Percentiles rank a stretch among this genome's conserved stretches.
phyloP scores from a whole-genome alignment of 2,113 vertebrate genomes.

The Onychorhynchus coronatus region DNA sequence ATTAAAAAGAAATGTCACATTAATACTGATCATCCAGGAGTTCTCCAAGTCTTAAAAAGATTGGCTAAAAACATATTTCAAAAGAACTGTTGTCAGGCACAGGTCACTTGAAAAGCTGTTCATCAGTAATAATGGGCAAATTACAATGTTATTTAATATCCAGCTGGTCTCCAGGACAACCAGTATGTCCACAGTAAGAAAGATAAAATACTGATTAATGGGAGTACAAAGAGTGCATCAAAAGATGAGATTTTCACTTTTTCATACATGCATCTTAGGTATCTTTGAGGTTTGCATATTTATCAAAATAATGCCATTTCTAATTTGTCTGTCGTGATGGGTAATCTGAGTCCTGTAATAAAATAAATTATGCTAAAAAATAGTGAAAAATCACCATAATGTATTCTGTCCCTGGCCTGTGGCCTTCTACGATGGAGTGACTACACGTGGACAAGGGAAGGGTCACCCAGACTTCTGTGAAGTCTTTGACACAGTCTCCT shows the following conservation, averaged over 20 bases:
- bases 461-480: not conserved
- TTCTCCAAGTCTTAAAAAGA: not conserved
- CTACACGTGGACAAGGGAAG: not conserved
- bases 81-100: not conserved
- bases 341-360: not conserved
- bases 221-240: not conserved
- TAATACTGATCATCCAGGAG: not conserved
- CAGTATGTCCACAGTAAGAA: not conserved
- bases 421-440: not conserved
- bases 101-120: not conserved
- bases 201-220: not conserved
- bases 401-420: not conserved
- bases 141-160: not conserved
- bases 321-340: not conserved
- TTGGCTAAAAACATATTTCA: not conserved
- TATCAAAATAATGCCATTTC: not conserved
- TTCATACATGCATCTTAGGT: accelerated
- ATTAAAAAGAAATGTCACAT: not conserved
- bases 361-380: not conserved
- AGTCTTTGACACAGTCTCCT: not conserved
- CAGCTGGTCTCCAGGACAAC: not conserved
- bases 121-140: not conserved
- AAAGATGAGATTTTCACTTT: not conserved
- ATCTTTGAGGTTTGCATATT: not conserved
- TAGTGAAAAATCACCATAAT: not conserved